Percentiles rank a stretch among this genome's conserved stretches.
These are phyloP conservation scores for Crotalus adamanteus DNA, from an alignment of 2,797 vertebrate species.

Conservation along the genomic window DNA sequence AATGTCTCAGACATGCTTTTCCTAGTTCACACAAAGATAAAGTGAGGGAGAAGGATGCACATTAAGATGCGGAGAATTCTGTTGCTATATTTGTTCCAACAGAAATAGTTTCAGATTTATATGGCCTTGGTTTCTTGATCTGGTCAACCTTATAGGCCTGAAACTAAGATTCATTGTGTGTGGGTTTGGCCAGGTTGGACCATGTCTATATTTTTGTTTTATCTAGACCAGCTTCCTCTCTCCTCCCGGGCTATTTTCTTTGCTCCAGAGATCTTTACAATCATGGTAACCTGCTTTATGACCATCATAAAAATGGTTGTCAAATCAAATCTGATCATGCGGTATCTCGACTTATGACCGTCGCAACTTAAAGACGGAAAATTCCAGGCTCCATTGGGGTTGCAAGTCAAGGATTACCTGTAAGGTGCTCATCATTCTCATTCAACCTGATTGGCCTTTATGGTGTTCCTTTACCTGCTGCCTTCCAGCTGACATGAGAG, in stretches of 20 bases:
- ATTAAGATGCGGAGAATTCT: not conserved
- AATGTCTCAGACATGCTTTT: not conserved
- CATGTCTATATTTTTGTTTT: not conserved
- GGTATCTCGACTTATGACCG: not conserved
- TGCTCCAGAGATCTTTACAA: not conserved
- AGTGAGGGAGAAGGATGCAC: not conserved
- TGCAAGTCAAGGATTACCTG: not conserved
- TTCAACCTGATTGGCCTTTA: not conserved
- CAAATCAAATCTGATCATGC: not conserved
- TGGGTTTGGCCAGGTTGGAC: not conserved
- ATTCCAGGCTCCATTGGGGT: not conserved
- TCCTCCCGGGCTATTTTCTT: not conserved
- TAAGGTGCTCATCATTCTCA: not conserved
- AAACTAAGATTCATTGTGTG: not conserved
- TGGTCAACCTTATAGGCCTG: not conserved
- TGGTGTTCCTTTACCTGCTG: not conserved
- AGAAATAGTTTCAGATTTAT: not conserved
- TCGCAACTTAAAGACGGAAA: not conserved
- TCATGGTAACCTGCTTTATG: not conserved
- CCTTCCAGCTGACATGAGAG: not conserved
- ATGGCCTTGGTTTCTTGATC: not conserved
- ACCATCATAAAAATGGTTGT: not conserved
- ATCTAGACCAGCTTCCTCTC: not conserved
- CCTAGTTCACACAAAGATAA: not conserved
- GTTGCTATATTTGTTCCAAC: not conserved